Evolutionary conservation across 2,797 vertebrate species (phyloP).

Genomic region (Schizopygopsis malacanthus): DNA sequence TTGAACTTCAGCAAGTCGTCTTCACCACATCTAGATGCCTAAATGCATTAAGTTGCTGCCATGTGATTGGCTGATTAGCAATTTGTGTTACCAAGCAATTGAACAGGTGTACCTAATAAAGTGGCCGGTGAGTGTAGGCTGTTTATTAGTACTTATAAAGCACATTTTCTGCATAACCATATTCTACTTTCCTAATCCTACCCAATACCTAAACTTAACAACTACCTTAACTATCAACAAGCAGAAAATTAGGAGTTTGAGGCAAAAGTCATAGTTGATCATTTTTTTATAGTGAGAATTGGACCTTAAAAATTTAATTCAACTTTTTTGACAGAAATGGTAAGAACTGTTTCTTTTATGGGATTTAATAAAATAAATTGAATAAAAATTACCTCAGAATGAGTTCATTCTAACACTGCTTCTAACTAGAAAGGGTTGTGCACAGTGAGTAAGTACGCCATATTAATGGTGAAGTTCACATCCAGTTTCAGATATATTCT

Average conservation of each 20-base stretch:
- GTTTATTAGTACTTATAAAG: neutral
- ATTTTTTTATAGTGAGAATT: neutral
- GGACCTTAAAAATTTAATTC: neutral
- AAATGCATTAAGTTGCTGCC: no score
- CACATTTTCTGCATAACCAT: neutral
- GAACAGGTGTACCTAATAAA: no score
- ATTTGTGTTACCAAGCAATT: no score
- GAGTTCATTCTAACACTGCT: neutral
- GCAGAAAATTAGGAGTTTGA: neutral
- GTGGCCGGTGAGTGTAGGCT: neutral
- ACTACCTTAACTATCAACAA: neutral
- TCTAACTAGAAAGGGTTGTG: neutral
- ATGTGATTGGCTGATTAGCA: no score
- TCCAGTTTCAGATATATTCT: slow-evolving; percentile 43
- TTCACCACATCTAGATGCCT: no score
- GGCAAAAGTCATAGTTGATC: neutral
- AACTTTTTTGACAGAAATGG: neutral
- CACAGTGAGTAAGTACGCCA: neutral
- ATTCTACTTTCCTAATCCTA: neutral
- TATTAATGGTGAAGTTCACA: slow-evolving; percentile 32
- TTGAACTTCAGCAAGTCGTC: no score
- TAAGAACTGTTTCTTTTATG: neutral
- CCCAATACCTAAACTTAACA: neutral
- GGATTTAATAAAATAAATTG: neutral
- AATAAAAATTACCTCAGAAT: neutral